phyloP scores from a whole-genome alignment of 2,113 vertebrate species.

The Collichthys lucidus region DNA sequence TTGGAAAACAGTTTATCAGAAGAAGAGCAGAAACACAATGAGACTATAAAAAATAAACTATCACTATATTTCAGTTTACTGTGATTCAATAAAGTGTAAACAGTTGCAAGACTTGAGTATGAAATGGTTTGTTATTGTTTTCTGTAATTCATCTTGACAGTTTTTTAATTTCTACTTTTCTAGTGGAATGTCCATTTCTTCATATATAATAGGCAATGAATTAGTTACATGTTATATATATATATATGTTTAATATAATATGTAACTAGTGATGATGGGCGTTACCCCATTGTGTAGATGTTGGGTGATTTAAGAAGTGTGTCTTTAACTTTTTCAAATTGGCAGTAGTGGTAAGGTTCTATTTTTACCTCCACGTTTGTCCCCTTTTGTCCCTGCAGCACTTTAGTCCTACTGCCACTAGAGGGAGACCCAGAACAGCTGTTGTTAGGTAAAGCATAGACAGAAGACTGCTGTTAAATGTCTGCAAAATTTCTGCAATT shows the following conservation, averaged over 20 bases:
- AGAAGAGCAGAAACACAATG: neutral
- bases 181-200: neutral
- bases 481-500: too few species aligned
- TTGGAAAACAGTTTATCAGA: neutral
- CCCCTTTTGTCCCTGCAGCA: neutral
- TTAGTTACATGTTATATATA: neutral
- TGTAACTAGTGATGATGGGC: too few species aligned
- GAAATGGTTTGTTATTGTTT: neutral
- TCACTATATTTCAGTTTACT: too few species aligned
- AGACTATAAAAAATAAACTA: neutral
- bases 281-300: neutral
- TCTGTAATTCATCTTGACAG: neutral
- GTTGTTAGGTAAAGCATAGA: neutral
- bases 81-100: too few species aligned
- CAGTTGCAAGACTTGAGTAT: too few species aligned
- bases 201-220: neutral
- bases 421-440: constrained; percentile 19
- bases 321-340: neutral
- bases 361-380: neutral
- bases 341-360: neutral
- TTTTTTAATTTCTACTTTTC: neutral
- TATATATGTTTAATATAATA: neutral
- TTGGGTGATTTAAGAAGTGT: neutral
- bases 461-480: neutral
- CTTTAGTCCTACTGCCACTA: neutral